phyloP scores from a whole-genome alignment of 2,888 invertebrate species.

The Himalopsyche kuldschensis region DNA sequence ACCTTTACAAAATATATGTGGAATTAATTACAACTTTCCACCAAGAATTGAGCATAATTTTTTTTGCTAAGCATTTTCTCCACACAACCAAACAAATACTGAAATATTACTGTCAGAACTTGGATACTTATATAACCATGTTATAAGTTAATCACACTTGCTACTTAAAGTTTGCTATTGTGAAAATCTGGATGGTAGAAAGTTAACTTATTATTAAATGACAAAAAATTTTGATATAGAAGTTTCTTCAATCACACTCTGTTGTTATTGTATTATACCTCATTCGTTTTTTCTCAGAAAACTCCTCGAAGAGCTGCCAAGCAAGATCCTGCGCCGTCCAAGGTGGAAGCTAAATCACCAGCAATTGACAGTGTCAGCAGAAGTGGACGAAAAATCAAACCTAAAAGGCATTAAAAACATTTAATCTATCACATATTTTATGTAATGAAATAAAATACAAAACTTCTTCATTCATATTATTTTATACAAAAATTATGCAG shows the following conservation, averaged over 20 bases:
- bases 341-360: conserved; percentile 30
- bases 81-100: no score
- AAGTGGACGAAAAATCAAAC: conserved; percentile 75
- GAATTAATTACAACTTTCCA: no score
- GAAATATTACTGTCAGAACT: neutral
- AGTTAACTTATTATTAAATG: no score
- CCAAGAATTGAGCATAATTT: no score
- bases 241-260: neutral
- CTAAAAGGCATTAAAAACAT: conserved; percentile 58
- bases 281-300: conserved; percentile 40
- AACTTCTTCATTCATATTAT: neutral
- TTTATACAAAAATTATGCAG: no score
- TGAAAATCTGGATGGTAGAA: no score
- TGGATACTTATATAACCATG: no score
- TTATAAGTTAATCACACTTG: no score
- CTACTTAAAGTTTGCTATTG: no score
- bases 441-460: neutral
- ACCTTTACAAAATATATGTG: no score
- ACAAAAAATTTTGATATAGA: no score
- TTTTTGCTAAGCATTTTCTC: no score
- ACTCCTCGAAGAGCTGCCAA: conserved; percentile 51
- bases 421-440: neutral
- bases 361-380: conserved; percentile 58
- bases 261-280: neutral
- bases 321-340: conserved; percentile 46